A percentile compares a stretch with the other conserved stretches of the same genome.
Evolutionary conservation across 2,888 invertebrate species (phyloP).

Genomic region (Palloptera scutellata): DNA sequence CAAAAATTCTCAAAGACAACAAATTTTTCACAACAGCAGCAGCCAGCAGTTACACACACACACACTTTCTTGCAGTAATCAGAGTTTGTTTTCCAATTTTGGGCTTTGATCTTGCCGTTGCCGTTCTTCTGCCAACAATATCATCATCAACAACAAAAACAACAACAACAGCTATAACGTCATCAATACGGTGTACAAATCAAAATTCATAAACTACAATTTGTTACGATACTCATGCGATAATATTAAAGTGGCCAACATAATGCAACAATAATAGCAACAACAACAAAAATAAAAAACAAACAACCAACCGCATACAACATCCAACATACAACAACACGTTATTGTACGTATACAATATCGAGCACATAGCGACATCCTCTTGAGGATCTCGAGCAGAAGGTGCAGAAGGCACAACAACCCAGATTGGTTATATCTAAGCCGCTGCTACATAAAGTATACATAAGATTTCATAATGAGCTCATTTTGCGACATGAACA

Average conservation of each 20-base stretch:
- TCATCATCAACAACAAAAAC: too few relatives aligned
- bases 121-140: conserved; percentile 6
- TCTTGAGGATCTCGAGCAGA: not conserved
- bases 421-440: not conserved
- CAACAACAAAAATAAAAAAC: not conserved
- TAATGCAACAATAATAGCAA: not conserved
- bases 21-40: too few relatives aligned
- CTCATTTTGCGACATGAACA: conserved; percentile 55
- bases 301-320: not conserved
- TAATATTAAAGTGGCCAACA: conserved; percentile 27
- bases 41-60: too few relatives aligned
- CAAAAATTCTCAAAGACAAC: too few relatives aligned
- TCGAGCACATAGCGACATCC: not conserved
- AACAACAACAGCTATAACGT: too few relatives aligned
- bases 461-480: conserved; percentile 46
- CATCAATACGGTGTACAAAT: conserved; percentile 30
- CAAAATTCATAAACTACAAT: conserved; percentile 57
- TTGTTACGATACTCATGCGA: conserved; percentile 47
- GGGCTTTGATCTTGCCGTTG: too few relatives aligned
- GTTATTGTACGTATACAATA: too few relatives aligned
- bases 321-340: too few relatives aligned
- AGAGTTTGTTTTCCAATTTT: too few relatives aligned
- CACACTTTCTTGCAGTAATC: too few relatives aligned
- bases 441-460: not conserved
- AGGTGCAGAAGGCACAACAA: not conserved